These are phyloP conservation scores for Peromyscus leucopus DNA, from an alignment of 2,113 vertebrate genomes.

Conservation along the genomic window DNA sequence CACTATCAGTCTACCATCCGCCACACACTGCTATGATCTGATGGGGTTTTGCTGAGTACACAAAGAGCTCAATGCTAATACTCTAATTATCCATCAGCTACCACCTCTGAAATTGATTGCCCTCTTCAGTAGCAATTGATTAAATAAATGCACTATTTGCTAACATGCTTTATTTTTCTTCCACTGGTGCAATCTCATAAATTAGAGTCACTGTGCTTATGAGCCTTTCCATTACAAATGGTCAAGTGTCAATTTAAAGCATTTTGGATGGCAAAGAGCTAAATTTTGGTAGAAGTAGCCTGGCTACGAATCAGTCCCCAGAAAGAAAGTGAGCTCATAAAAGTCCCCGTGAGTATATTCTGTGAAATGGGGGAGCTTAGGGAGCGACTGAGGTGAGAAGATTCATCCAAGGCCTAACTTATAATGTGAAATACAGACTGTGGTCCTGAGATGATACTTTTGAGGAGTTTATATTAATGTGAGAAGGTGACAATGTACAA, in stretches of 20 bases:
- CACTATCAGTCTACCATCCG: slow-evolving; percentile 29
- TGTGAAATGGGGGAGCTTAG: background rate
- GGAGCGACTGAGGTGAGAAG: background rate
- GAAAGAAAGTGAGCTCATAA: slow-evolving; percentile 1
- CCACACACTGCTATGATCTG: background rate
- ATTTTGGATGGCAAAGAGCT: slow-evolving; percentile 4
- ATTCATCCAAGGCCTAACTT: background rate
- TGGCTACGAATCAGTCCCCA: slow-evolving; percentile 44
- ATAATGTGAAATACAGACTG: background rate
- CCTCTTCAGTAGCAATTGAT: slow-evolving; percentile 28
- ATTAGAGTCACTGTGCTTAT: slow-evolving; percentile 56
- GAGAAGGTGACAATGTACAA: background rate
- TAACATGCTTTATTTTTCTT: slow-evolving; percentile 7
- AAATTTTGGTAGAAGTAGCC: slow-evolving; percentile 33
- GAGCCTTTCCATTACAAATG: slow-evolving; percentile 9
- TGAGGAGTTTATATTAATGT: slow-evolving; percentile 19
- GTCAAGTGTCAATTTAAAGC: slow-evolving; percentile 52
- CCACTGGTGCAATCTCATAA: background rate
- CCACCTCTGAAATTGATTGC: slow-evolving; percentile 16
- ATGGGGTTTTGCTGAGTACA: slow-evolving; percentile 41
- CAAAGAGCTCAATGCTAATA: slow-evolving; percentile 26
- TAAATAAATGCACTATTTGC: slow-evolving; percentile 49
- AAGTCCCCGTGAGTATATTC: slow-evolving; percentile 26
- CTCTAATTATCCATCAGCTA: slow-evolving; percentile 54
- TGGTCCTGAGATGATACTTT: background rate